A percentile compares a stretch with the other conserved stretches of the same genome.
phyloP scores from a whole-genome alignment of 1,140 invertebrate genomes.

The Caenorhabditis remanei region DNA sequence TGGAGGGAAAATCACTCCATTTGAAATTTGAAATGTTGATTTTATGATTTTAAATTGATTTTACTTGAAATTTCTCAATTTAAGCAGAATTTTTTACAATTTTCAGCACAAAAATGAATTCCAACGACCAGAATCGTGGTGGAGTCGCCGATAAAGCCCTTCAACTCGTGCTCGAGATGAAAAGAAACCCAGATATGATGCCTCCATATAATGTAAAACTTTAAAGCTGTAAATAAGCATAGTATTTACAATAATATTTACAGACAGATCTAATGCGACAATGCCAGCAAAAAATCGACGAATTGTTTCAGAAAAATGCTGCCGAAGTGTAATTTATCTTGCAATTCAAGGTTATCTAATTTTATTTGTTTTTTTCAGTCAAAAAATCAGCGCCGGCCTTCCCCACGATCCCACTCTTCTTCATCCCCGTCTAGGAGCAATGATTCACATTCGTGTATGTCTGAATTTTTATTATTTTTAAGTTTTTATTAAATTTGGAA shows the following conservation, averaged over 20 bases:
- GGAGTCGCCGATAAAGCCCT: conserved; percentile 38
- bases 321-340: conserved; percentile 7
- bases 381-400: neutral
- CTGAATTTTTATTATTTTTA: neutral
- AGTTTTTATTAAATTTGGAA: neutral
- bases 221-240: neutral
- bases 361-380: neutral
- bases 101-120: conserved; percentile 26
- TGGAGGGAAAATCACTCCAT: neutral
- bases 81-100: neutral
- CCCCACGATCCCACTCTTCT: conserved; percentile 15
- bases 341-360: neutral
- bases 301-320: conserved; percentile 39
- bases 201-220: conserved; percentile 30
- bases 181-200: conserved; percentile 37
- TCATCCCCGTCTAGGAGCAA: conserved; percentile 21
- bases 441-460: conserved; percentile 26
- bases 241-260: neutral
- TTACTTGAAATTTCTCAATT: neutral
- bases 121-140: neutral
- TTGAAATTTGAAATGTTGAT: neutral
- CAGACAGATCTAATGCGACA: conserved; percentile 17
- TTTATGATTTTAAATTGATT: neutral
- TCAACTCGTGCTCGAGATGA: conserved; percentile 24
- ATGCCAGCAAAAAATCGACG: conserved; percentile 18